Conservation (phyloP, 2,888 invertebrate species). For the Sipunculus nudus region DNA sequence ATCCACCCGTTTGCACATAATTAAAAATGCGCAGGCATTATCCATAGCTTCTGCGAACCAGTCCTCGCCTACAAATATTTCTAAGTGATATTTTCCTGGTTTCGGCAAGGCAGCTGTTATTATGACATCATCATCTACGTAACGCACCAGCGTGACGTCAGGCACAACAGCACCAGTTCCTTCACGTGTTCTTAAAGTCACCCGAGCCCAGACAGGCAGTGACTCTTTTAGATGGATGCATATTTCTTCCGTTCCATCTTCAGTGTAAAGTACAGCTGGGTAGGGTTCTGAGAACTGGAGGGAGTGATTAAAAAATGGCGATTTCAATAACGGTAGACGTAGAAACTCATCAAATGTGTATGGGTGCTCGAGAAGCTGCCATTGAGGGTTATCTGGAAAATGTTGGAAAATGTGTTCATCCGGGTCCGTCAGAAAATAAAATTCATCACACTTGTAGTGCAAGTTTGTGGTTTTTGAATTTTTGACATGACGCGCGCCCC, state of each 20-base stretch:
- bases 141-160: constrained; percentile 54
- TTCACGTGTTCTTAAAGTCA: constrained; percentile 51
- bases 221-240: constrained; percentile 40
- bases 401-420: constrained; percentile 65
- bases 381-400: constrained; percentile 62
- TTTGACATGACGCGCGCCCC: constrained; percentile 86
- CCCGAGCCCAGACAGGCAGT: constrained; percentile 56
- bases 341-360: constrained; percentile 67
- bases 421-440: constrained; percentile 65
- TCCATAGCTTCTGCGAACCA: constrained; percentile 61
- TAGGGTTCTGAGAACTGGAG: constrained; percentile 55
- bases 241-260: constrained; percentile 54
- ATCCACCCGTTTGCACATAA: constrained; percentile 31
- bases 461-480: constrained; percentile 36
- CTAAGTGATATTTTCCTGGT: constrained; percentile 66
- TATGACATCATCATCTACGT: constrained; percentile 55
- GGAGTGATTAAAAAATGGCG: constrained; percentile 67
- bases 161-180: constrained; percentile 47
- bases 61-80: constrained; percentile 62
- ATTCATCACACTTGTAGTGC: constrained; percentile 63
- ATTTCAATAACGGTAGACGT: constrained; percentile 67
- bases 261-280: constrained; percentile 56
- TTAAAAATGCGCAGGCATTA: constrained; percentile 60
- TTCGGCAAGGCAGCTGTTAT: constrained; percentile 65
- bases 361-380: constrained; percentile 68